Evolutionary conservation across 2,797 vertebrate genomes (phyloP).

Genomic region (Clarias platycephalus): DNA sequence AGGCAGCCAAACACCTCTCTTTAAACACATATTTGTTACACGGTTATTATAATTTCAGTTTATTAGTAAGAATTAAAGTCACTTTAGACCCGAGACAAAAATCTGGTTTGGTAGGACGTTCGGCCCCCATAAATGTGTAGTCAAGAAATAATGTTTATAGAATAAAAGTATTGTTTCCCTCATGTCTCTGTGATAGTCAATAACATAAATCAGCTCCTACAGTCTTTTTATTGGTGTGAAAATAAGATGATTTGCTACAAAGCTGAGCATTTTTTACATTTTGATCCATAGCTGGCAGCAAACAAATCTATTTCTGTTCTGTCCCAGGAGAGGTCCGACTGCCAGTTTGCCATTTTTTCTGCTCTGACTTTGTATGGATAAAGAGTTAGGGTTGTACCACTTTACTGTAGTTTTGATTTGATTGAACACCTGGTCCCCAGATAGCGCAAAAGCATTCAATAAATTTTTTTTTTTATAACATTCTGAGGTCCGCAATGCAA

Average conservation of each 20-base stretch:
- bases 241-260: neutral
- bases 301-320: neutral
- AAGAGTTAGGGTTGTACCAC: neutral
- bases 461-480: no score
- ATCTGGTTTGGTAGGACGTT: neutral
- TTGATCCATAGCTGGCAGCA: neutral
- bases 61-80: neutral
- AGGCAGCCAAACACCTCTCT: neutral
- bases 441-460: no score
- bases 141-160: neutral
- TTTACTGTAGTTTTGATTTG: neutral
- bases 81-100: neutral
- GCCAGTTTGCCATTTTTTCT: neutral
- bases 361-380: neutral
- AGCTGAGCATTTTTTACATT: neutral
- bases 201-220: neutral
- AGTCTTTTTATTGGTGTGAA: conserved; percentile 5
- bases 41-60: neutral
- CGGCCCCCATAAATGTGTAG: neutral
- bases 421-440: neutral
- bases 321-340: neutral
- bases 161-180: neutral
- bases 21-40: neutral
- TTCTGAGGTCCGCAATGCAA: no score
- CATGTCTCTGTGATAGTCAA: neutral